phyloP scores from a whole-genome alignment of 2,113 vertebrate species.

The Recurvirostra avosetta region DNA sequence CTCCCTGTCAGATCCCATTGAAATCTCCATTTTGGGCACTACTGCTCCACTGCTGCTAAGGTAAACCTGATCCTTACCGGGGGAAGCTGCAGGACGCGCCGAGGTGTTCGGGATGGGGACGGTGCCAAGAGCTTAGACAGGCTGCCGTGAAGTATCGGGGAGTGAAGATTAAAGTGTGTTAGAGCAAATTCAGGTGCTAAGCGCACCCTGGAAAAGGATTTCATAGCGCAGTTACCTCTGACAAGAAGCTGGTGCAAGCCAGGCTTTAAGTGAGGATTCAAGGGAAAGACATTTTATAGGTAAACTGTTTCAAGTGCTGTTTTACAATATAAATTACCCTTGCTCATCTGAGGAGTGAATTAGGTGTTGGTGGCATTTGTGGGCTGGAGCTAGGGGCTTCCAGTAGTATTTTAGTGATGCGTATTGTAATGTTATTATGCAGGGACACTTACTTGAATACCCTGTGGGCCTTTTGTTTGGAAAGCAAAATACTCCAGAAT shows the following conservation, averaged over 20 bases:
- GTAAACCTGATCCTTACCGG: conserved; percentile 56
- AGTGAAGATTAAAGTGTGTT: background rate
- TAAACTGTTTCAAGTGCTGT: background rate
- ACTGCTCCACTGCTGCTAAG: conserved; percentile 54
- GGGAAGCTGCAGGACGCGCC: background rate
- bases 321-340: conserved; percentile 5
- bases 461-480: background rate
- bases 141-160: background rate
- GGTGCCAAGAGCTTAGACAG: background rate
- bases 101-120: background rate
- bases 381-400: background rate
- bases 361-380: background rate
- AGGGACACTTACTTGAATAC: background rate
- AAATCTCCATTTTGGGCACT: conserved; percentile 52
- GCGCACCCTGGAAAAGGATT: background rate
- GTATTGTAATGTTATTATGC: background rate
- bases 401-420: background rate
- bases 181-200: background rate
- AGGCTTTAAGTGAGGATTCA: background rate
- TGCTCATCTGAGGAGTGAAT: conserved; percentile 1
- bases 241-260: background rate
- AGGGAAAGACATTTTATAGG: background rate
- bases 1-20: conserved; percentile 16
- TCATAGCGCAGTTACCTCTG: background rate
- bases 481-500: background rate